phyloP scores from a whole-genome alignment of 2,113 vertebrate species.

The Ursus arctos region DNA sequence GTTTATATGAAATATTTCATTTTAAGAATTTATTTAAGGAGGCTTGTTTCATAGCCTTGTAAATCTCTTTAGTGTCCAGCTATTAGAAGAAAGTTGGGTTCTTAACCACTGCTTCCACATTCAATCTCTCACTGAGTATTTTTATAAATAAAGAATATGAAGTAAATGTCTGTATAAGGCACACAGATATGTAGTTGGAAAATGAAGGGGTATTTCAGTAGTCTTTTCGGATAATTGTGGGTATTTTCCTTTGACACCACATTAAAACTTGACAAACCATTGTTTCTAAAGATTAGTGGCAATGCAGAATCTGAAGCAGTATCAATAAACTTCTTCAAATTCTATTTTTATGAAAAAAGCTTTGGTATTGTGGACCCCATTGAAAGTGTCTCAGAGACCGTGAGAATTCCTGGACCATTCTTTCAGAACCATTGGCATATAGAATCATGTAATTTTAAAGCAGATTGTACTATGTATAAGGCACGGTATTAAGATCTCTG shows the following conservation, averaged over 20 bases:
- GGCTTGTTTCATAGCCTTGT: neutral
- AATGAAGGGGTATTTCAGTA: neutral
- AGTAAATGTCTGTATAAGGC: neutral
- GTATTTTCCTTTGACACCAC: neutral
- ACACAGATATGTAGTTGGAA: neutral
- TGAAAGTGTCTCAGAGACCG: neutral
- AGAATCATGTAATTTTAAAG: neutral
- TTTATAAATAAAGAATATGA: neutral
- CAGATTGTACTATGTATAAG: neutral
- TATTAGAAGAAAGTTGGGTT: neutral
- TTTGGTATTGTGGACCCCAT: neutral
- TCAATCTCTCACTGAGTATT: neutral
- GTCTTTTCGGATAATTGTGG: neutral
- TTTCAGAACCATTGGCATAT: neutral
- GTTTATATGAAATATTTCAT: neutral
- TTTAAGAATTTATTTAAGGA: conserved; percentile 10
- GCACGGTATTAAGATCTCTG: neutral
- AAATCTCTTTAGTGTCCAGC: neutral
- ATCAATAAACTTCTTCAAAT: neutral
- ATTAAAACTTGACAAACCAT: neutral
- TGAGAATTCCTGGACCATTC: neutral
- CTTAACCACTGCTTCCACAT: neutral
- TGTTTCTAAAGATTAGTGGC: neutral
- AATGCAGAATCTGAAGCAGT: neutral
- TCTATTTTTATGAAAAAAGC: neutral